Base-by-base conservation (phyloP, 2,888 invertebrate genomes). In the Corbicula japonica region DNA sequence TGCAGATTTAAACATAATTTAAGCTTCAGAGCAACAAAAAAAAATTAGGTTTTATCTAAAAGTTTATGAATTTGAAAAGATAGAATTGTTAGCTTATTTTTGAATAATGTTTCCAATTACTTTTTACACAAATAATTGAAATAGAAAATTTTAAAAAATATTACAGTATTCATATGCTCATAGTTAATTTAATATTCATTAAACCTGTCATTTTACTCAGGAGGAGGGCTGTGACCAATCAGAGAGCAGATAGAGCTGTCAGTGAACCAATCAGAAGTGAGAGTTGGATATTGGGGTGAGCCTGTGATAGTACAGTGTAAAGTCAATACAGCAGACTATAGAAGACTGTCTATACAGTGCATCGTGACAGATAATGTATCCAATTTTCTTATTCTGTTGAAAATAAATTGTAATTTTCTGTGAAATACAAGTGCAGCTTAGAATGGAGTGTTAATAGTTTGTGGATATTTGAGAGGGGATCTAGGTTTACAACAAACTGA, bases 201-300 rank as follows among this genome's bases (percentile, higher is more conserved):
- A n/a, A n/a, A n/a, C n/a, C n/a, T n/a, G 52, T 30, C 21, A 50
- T 63, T 62, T 62, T 44, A 46, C 41, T 38, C 65, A 56, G 58
- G 65, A 65, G 65, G 41, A 38, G 35, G 41, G 56, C 26, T 28
- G 66, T 54, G 38, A 30, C 80, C 80, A 80, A 80, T 80, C 75
- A 76, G 62, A 58, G 46, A 30, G 6, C 35, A 75, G 68, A 10
- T 28, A 28, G 28, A 60, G 35, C 18, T 8, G 28, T 26, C 26
- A 2, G 28, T 34, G 23, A 58, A 62, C 80, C 75, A 80, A 80
- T 80, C 71, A 75, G 63, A 23, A 32, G 34, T 34, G 26, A 72
- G 75, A 69, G 72, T 75, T 71, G 61, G 66, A 61, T 72, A 46
- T 63, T 61, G 63, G 46, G 35, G 32, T 58, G 46, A 58, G 58